Percentiles rank a stretch among this genome's conserved stretches.
These are phyloP conservation scores for Blastobasis adustella DNA, from an alignment of 2,888 invertebrate genomes.

Conservation along the genomic window DNA sequence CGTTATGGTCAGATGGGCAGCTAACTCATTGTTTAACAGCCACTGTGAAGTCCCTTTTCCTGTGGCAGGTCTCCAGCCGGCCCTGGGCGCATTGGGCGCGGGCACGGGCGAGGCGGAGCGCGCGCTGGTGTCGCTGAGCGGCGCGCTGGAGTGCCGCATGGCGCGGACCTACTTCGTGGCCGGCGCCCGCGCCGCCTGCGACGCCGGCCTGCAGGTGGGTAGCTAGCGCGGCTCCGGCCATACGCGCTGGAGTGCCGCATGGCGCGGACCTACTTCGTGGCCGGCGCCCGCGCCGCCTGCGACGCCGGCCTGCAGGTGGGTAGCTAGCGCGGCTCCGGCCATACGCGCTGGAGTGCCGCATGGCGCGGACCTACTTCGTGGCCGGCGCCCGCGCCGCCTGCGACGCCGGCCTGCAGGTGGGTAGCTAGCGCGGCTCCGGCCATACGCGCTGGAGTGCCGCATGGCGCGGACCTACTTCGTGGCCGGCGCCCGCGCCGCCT, in stretches of 20 bases:
- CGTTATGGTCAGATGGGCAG: no score
- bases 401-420: conserved; percentile 74
- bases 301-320: no score
- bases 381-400: conserved; percentile 86
- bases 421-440: background rate
- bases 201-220: conserved; percentile 78
- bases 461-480: background rate
- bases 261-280: no score
- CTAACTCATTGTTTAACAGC: no score
- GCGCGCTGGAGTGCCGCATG: conserved; percentile 87
- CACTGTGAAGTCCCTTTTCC: background rate
- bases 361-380: conserved; percentile 88
- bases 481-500: background rate
- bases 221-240: background rate
- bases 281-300: no score
- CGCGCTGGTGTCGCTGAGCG: conserved; percentile 77
- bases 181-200: conserved; percentile 88
- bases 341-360: conserved; percentile 86
- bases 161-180: conserved; percentile 88
- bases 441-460: conserved; percentile 10
- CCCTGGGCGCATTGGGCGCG: conserved; percentile 83
- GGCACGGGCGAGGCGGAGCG: conserved; percentile 87
- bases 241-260: conserved; percentile 9
- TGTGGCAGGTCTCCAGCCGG: conserved; percentile 77
- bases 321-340: no score